phyloP scores from a whole-genome alignment of 2,797 vertebrate species.

The Arnoldichthys spilopterus region DNA sequence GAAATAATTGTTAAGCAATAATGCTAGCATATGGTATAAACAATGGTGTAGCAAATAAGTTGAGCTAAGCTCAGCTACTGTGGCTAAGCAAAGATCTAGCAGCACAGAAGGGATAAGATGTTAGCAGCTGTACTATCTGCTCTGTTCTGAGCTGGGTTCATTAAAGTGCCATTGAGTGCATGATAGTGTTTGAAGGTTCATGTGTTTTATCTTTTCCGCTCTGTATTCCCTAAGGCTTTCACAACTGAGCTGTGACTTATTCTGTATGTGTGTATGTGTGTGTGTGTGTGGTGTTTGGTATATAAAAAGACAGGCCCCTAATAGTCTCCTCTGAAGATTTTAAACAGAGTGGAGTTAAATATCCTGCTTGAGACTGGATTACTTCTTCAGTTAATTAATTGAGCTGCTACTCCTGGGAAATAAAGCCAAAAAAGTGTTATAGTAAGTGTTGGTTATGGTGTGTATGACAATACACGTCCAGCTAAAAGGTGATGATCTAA shows the following conservation, averaged over 20 bases:
- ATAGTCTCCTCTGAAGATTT: conserved; percentile 37
- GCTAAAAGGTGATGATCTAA: neutral
- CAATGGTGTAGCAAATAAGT: neutral
- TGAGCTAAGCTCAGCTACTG: too few species aligned
- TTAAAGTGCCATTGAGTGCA: conserved; percentile 25
- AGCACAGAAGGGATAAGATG: neutral
- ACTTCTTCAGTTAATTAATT: conserved; percentile 29
- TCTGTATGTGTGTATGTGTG: conserved; percentile 35
- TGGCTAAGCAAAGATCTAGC: neutral
- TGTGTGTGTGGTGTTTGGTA: too few species aligned
- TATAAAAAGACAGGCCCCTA: conserved; percentile 26
- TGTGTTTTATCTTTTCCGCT: conserved; percentile 31
- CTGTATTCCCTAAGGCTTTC: conserved; percentile 1
- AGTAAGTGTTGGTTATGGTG: neutral
- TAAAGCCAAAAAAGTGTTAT: conserved; percentile 1
- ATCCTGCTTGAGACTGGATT: conserved; percentile 45
- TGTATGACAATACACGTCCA: neutral
- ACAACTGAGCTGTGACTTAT: conserved; percentile 17
- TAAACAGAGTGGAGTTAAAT: conserved; percentile 43
- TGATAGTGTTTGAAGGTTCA: conserved; percentile 37
- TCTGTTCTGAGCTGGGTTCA: conserved; percentile 9
- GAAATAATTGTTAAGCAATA: too few species aligned
- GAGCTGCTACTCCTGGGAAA: conserved; percentile 22
- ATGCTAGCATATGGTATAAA: neutral
- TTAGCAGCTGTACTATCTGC: conserved; percentile 32